Evolutionary conservation across 2,888 invertebrate genomes (phyloP).

Genomic region (Calliphora vomitoria): DNA sequence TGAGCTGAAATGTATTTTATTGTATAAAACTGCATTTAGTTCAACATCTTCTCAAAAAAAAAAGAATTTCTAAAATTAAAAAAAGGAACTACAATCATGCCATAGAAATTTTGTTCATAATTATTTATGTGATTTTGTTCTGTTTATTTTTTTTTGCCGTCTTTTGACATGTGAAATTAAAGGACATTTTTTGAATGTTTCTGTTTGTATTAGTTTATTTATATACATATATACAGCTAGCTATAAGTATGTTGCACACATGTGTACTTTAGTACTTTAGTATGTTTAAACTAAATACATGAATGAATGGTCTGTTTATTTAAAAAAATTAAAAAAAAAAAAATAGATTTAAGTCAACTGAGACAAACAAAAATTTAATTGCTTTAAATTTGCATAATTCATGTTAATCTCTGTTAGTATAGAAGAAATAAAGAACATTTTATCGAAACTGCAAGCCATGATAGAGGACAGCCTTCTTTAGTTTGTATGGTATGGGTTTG

Average conservation of each 20-base stretch:
- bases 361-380: constrained; percentile 63
- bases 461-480: neutral
- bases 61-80: constrained; percentile 27
- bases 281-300: constrained; percentile 24
- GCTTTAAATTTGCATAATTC: constrained; percentile 72
- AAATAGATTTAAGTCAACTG: constrained; percentile 59
- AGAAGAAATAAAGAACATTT: constrained; percentile 5
- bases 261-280: constrained; percentile 29
- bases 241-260: neutral
- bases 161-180: constrained; percentile 71
- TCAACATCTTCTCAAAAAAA: constrained; percentile 61
- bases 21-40: constrained; percentile 58
- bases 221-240: neutral
- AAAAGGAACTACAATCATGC: constrained; percentile 44
- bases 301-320: constrained; percentile 59
- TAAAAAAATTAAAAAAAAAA: constrained; percentile 46
- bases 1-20: neutral
- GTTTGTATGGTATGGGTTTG: no score
- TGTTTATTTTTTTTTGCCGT: constrained; percentile 47
- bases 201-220: neutral
- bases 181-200: constrained; percentile 64
- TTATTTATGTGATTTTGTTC: constrained; percentile 48
- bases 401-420: constrained; percentile 51
- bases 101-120: constrained; percentile 62
- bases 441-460: neutral